Evolutionary conservation across 2,888 invertebrate genomes (phyloP).

Genomic region (Cephus rjabovi): DNA sequence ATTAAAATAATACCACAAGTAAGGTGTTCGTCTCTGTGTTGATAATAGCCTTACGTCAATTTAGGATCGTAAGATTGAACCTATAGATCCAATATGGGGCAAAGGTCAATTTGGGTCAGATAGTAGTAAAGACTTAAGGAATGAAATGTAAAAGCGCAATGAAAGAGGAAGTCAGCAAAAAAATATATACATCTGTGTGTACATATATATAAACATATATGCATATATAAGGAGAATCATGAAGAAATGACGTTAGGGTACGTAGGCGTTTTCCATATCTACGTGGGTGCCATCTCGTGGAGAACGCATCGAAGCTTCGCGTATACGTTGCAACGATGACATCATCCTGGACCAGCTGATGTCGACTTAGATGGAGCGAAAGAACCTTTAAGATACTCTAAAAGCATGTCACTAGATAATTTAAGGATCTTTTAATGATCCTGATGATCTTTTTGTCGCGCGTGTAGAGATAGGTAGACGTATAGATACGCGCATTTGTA

Average conservation of each 20-base stretch:
- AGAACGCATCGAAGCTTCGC: slow-evolving; percentile 24
- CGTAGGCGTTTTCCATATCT: slow-evolving; percentile 39
- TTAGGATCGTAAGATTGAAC: neutral
- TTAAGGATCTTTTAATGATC: neutral
- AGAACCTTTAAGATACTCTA: slow-evolving; percentile 50
- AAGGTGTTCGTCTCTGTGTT: neutral
- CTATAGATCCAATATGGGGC: neutral
- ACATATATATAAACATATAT: neutral
- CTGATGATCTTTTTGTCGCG: neutral
- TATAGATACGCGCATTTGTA: neutral
- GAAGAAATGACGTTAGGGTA: slow-evolving; percentile 38
- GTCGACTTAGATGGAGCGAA: slow-evolving; percentile 65
- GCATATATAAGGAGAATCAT: neutral
- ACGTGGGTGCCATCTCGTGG: slow-evolving; percentile 41
- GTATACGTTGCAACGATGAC: slow-evolving; percentile 57
- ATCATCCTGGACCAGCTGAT: slow-evolving; percentile 61
- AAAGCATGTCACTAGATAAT: neutral
- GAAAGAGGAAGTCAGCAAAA: neutral
- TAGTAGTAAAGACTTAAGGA: neutral
- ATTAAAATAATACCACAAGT: neutral
- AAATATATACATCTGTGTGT: too few relatives aligned
- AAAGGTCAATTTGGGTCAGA: neutral
- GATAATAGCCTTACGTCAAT: neutral
- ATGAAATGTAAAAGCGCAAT: neutral
- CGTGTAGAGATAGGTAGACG: neutral